phyloP scores from a whole-genome alignment of 2,797 vertebrate genomes.

The Momotus momota region DNA sequence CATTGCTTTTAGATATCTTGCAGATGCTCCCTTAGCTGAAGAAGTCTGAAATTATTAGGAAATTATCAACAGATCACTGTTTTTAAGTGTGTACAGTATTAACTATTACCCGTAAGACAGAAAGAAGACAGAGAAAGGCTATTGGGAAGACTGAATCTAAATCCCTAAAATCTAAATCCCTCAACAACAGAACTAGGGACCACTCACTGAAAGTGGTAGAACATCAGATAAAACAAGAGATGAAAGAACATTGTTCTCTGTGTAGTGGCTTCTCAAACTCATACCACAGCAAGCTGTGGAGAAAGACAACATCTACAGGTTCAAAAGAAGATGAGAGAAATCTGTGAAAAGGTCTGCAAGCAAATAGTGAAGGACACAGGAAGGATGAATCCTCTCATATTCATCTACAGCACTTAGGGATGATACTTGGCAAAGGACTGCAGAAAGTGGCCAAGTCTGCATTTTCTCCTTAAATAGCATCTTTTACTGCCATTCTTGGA shows the following conservation, averaged over 20 bases:
- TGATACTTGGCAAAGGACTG: background rate
- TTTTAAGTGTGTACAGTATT: slow-evolving; percentile 14
- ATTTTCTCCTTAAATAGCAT: slow-evolving; percentile 27
- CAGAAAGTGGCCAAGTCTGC: background rate
- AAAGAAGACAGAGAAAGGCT: background rate
- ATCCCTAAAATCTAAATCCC: background rate
- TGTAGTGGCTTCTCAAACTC: slow-evolving; percentile 31
- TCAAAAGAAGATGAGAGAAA: slow-evolving; percentile 37
- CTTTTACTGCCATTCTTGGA: background rate
- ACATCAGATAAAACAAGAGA: slow-evolving; percentile 51
- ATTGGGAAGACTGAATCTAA: background rate
- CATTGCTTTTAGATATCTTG: slow-evolving; percentile 50
- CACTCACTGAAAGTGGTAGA: background rate
- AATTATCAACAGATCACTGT: slow-evolving; percentile 49
- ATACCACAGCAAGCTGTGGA: slow-evolving; percentile 40
- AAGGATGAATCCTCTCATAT: background rate
- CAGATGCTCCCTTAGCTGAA: slow-evolving; percentile 46
- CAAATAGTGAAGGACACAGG: background rate
- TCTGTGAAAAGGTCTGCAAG: background rate
- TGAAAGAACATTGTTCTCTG: slow-evolving; percentile 53
- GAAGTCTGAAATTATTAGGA: slow-evolving; percentile 43
- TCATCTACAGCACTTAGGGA: background rate
- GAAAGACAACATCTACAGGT: slow-evolving; percentile 29
- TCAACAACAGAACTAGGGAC: background rate
- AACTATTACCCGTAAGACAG: slow-evolving; percentile 31